Percentiles rank a stretch among this genome's conserved stretches.
Evolutionary conservation across 1,140 invertebrate genomes (phyloP).

Genomic region (Charaxes varanes): DNA sequence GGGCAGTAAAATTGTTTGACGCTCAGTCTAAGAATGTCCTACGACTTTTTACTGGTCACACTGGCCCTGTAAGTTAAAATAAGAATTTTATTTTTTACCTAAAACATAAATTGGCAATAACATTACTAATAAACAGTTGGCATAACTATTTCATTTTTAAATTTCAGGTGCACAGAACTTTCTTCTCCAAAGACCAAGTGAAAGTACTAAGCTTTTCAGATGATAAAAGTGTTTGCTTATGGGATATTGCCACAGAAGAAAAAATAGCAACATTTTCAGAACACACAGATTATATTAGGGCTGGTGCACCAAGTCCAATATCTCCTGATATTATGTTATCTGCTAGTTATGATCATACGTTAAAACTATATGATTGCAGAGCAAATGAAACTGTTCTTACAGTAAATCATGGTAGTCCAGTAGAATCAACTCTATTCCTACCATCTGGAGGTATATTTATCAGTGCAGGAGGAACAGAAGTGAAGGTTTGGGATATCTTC

Average conservation of each 20-base stretch:
- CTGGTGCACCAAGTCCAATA: slow-evolving; percentile 85
- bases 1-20: slow-evolving; percentile 92
- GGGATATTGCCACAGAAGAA: slow-evolving; percentile 92
- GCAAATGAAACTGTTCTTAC: slow-evolving; percentile 80
- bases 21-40: slow-evolving; percentile 85
- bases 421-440: slow-evolving; percentile 93
- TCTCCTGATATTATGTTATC: slow-evolving; percentile 86
- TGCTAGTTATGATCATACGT: slow-evolving; percentile 94
- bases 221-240: slow-evolving; percentile 91
- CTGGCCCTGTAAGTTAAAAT: slow-evolving; percentile 60
- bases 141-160: slow-evolving; percentile 2
- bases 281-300: slow-evolving; percentile 89
- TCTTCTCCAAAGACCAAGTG: slow-evolving; percentile 86
- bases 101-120: too few relatives aligned
- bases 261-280: slow-evolving; percentile 78
- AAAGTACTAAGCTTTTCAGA: slow-evolving; percentile 94
- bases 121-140: too few relatives aligned
- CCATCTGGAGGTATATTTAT: slow-evolving; percentile 93
- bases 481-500: slow-evolving; percentile 95
- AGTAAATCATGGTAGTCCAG: slow-evolving; percentile 91
- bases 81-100: slow-evolving; percentile 13
- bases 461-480: slow-evolving; percentile 92
- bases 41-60: slow-evolving; percentile 76
- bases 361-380: slow-evolving; percentile 93
- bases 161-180: slow-evolving; percentile 84